Conservation (phyloP, 37 sponge, comb jelly and placozoan genomes). For the Ephydatia muelleri region DNA sequence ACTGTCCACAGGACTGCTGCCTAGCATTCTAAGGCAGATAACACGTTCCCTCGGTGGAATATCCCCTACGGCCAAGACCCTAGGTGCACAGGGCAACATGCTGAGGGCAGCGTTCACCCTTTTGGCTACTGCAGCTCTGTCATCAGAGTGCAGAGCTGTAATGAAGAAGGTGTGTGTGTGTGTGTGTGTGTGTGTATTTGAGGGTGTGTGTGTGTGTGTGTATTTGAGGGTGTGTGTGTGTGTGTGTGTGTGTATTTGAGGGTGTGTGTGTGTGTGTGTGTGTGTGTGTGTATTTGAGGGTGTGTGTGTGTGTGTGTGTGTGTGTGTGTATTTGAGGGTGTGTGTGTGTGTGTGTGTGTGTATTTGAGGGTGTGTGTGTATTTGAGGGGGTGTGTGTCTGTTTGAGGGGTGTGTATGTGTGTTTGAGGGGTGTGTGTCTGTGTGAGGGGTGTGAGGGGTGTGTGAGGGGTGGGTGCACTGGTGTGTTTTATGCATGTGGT, state of each 20-base stretch:
- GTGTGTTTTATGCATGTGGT: too few species aligned
- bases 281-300: too few species aligned
- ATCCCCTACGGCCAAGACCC: conserved; percentile 17
- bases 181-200: neutral
- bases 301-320: too few species aligned
- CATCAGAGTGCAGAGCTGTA: conserved; percentile 62
- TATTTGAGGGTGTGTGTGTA: too few species aligned
- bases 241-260: too few species aligned
- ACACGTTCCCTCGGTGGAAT: conserved; percentile 24
- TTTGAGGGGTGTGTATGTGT: neutral
- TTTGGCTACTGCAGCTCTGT: conserved; percentile 55
- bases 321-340: too few species aligned
- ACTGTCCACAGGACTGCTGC: conserved; percentile 25
- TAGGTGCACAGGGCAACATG: conserved; percentile 26
- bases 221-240: too few species aligned
- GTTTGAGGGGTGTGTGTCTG: neutral
- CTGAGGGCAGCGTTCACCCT: conserved; percentile 59
- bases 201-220: too few species aligned
- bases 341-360: too few species aligned
- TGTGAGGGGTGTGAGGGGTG: neutral
- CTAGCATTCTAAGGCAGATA: conserved; percentile 41
- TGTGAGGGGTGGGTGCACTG: neutral
- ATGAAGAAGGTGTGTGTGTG: conserved; percentile 68
- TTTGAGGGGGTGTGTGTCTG: too few species aligned
- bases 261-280: too few species aligned